Evolutionary conservation across 2,113 vertebrate species (phyloP), one percentile per base, ranked within the genome.

Genomic region (Chroicocephalus ridibundus): DNA sequence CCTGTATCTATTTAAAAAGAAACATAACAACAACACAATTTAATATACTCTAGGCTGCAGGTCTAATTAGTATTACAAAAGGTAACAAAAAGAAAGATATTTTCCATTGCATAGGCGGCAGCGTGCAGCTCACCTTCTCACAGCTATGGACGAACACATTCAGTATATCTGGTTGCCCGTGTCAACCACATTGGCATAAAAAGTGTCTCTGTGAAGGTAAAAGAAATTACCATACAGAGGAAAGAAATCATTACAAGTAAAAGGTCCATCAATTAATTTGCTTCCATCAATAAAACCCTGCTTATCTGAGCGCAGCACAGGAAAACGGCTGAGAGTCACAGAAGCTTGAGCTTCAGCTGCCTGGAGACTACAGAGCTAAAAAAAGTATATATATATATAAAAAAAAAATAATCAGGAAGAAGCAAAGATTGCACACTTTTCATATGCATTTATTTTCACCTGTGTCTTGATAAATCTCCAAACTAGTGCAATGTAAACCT

Each of bases 211-310:
- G 31, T 27, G 6, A 36, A 86, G 83, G 51, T 26, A 78, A 66
- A 90, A 78, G 13, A 92, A 91, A 93, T 69, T 84, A 70, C 38
- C 25, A 83, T 25, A 13, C 4, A 72, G 40, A 83, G 47, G 24
- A 86, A 93, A 84, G 40, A 94, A 89, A 96, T 57, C 31, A 91
- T 44, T 66, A 55, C 52, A 69, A 78, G 40, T 44, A 92, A 90
- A 54, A 69, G 31, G 52, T 89, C 69, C 82, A 81, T 20, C 72
- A 84, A 72, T 81, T 93, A 81, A 90, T 93, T 82, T 82, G 12
- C 34, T 69, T 80, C 44, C 44, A 38, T 61, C 68, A 62, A 47
- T 83, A 91, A 78, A 94, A 44, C 44, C 54, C 82, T 82, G 60
- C 36, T 91, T 90, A 69, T 88, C 52, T 58, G 78, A 72, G 42